These are phyloP conservation scores for Mungos mungo DNA, from an alignment of 2,113 vertebrate species.

Conservation along the genomic window DNA sequence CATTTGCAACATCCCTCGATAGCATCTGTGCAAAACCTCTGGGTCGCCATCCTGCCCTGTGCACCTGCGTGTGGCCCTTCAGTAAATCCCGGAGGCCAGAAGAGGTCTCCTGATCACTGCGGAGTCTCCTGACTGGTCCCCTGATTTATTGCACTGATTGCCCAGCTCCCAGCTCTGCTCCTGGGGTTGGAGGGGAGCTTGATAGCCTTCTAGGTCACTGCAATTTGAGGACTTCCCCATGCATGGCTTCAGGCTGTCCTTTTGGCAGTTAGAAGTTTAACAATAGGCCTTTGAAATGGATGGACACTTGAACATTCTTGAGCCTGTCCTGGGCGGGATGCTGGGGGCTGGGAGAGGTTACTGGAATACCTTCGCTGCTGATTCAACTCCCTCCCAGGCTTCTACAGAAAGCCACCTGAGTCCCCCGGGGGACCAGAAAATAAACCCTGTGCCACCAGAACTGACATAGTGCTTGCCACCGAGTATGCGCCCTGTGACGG, in stretches of 20 bases:
- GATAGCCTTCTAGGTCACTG: constrained; percentile 43
- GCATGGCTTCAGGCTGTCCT: constrained; percentile 41
- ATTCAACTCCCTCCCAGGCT: background rate
- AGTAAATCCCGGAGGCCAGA: background rate
- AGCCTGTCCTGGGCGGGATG: background rate
- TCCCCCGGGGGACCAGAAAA: background rate
- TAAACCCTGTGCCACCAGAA: background rate
- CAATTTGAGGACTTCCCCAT: background rate
- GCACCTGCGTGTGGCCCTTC: background rate
- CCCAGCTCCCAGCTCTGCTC: background rate
- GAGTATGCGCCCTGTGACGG: background rate
- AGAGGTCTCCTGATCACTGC: rapidly evolving
- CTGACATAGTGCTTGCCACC: too few species aligned
- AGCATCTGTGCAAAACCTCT: background rate
- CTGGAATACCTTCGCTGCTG: background rate
- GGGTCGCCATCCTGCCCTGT: background rate
- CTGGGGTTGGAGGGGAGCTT: background rate
- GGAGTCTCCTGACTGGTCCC: background rate
- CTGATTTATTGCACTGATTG: background rate
- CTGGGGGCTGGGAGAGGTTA: background rate
- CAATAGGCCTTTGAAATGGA: constrained; percentile 77
- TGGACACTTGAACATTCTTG: constrained; percentile 45
- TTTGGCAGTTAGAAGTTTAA: constrained; percentile 60
- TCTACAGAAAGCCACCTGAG: background rate
- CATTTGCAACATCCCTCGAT: background rate